Base-by-base conservation (phyloP, 1,140 invertebrate genomes). In the Coenobita brevimanus region DNA sequence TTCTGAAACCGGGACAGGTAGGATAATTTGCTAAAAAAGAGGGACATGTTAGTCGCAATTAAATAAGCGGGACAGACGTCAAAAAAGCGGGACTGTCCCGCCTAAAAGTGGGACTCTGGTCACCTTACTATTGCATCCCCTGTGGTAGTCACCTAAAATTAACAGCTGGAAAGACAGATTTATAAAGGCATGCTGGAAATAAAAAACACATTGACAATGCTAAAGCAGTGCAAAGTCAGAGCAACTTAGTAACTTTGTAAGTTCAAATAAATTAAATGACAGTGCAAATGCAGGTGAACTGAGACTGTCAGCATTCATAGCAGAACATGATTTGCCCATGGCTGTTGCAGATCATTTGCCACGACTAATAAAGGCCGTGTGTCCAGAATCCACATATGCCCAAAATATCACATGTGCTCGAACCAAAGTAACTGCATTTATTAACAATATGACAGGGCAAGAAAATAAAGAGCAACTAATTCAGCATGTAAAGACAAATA, bases 401-500 rank as follows among this genome's bases (percentile, higher is more conserved):
- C 13, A 57, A 57, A n/a, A 69, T 15, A 69, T 30, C 27, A 69
- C 15, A 13, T 69, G 64, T 69, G 64, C 64, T 69, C 15, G 64
- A 69, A 69, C 64, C 10, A 69, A 69, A 69, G 64, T 69, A 30
- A 69, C 64, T 69, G 64, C 64, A 21, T 36, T 73, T 24, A 73
- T 73, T 73, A 73, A 73, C 21, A 24, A 73, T 73, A 36, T 73
- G 27, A 73, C 69, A 73, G 69, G 69, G 54, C 38, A 79, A 79
- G 76, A 79, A 60, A 60, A 50, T 24, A 54, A 79, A 54, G 76
- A 3, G 54, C 21, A 79, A 79, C 24, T 79, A 75, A 75, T 75
- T 75, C n/a, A 75, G n/a, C 71, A 75, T 27, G 27, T 75, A 75
- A 75, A 75, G 71, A 75, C 33, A 75, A 75, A 75, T 75, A n/a